These are phyloP conservation scores for Pseudorectes ferrugineus DNA, from an alignment of 2,113 vertebrate genomes.

Conservation along the genomic window DNA sequence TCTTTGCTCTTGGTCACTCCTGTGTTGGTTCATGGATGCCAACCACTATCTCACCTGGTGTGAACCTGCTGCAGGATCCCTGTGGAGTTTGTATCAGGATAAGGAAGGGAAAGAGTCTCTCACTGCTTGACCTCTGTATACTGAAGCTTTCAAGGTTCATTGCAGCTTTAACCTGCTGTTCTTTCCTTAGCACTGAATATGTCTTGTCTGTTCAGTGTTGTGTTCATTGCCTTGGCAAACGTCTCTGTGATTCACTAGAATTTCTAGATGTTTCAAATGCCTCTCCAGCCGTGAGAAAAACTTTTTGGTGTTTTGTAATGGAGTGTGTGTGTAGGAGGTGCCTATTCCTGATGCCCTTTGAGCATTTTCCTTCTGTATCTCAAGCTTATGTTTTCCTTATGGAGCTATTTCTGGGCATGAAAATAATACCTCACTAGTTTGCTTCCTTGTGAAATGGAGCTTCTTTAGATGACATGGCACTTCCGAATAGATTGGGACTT, in stretches of 20 bases:
- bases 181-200: neutral
- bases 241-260: neutral
- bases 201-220: neutral
- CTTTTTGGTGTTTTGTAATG: neutral
- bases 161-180: neutral
- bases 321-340: neutral
- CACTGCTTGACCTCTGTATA: neutral
- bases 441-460: neutral
- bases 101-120: neutral
- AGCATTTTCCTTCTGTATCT: neutral
- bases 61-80: neutral
- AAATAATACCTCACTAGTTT: neutral
- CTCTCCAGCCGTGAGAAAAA: neutral
- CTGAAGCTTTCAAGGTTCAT: neutral
- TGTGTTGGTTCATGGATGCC: neutral
- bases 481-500: neutral
- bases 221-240: neutral
- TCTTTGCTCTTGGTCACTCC: neutral
- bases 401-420: neutral
- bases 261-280: constrained; percentile 38
- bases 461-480: neutral
- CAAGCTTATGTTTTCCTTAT: neutral
- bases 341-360: constrained; percentile 5
- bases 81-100: neutral
- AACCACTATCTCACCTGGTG: neutral